phyloP scores from a whole-genome alignment of 2,888 invertebrate species.

The Ceratothoa steindachneri region DNA sequence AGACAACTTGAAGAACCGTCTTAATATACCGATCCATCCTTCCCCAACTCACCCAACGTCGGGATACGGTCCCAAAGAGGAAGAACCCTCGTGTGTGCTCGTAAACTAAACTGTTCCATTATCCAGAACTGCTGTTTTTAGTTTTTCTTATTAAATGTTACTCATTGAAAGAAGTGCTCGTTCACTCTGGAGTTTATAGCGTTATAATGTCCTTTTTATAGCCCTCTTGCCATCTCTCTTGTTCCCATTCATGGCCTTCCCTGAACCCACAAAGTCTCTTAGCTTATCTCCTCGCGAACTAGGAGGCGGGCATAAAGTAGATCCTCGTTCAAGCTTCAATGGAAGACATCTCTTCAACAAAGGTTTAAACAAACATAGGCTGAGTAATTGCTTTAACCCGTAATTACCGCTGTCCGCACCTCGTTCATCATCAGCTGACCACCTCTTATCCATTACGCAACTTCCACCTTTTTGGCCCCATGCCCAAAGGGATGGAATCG shows the following conservation, averaged over 20 bases:
- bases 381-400: slow-evolving; percentile 45
- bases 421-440: slow-evolving; percentile 36
- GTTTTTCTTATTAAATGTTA: slow-evolving; percentile 5
- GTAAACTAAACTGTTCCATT: slow-evolving; percentile 4
- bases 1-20: not conserved
- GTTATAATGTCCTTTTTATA: slow-evolving; percentile 10
- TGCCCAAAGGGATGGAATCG: not conserved
- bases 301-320: slow-evolving; percentile 1
- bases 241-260: slow-evolving; percentile 4
- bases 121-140: not conserved
- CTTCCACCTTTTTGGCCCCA: slow-evolving; percentile 5
- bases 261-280: not conserved
- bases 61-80: not conserved
- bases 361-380: slow-evolving; percentile 46
- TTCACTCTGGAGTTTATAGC: slow-evolving; percentile 10
- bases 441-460: slow-evolving; percentile 6
- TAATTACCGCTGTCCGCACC: slow-evolving; percentile 45
- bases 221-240: not conserved
- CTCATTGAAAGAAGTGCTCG: not conserved
- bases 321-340: slow-evolving; percentile 3
- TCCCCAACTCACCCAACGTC: not conserved
- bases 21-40: not conserved
- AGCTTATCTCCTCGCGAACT: not conserved
- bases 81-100: not conserved
- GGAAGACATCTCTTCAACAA: slow-evolving; percentile 21